Evolutionary conservation across 2,113 vertebrate genomes (phyloP), one percentile per base, ranked within the genome.

Genomic region (Chrysemys picta): DNA sequence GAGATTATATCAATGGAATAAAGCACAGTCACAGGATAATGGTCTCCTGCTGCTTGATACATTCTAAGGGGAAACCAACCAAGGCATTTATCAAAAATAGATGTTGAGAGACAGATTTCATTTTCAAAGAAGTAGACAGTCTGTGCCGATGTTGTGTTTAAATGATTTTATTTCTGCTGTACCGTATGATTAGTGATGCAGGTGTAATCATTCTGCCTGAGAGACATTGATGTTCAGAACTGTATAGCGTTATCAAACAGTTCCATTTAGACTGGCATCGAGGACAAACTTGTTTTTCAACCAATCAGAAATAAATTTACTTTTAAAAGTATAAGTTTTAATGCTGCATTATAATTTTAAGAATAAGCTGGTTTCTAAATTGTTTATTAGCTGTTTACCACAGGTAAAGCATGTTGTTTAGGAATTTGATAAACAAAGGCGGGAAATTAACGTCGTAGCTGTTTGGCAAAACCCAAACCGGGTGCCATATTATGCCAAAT

Each of bases 1-100:
- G 91, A 93, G 78, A 95, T 96, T 94, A 49, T 95, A 96, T 96
- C 94, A 95, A 65, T 84, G 87, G 90, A 97, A 93, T 47, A 85
- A 91, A 96, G 72, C 81, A 87, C n/a, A 91, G 87, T 53, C 57
- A 54, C n/a, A 45, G 91, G 90, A 88, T 95, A 94, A 97, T 88
- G 57, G 59, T 92, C 72, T 91, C 84, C 93, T 96, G 80, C 80
- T 92, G 47, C 80, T 88, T 83, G 54, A 83, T 75, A 17, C 80
- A 86, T 91, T 81, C 93, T 93, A 59, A 81, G 92, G 62, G 69
- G 95, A 88, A 94, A 93, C 62, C 62, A 94, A 91, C 38, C 75
- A 81, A 95, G 89, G 42, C 91, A 90, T 57, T 83, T 83, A 59
- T 86, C 1, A 5, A 56, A 95, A 97, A 89, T 52, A 89, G 79